These are phyloP conservation scores for Cataglyphis livida DNA, from an alignment of 2,888 invertebrate genomes.

Conservation along the genomic window DNA sequence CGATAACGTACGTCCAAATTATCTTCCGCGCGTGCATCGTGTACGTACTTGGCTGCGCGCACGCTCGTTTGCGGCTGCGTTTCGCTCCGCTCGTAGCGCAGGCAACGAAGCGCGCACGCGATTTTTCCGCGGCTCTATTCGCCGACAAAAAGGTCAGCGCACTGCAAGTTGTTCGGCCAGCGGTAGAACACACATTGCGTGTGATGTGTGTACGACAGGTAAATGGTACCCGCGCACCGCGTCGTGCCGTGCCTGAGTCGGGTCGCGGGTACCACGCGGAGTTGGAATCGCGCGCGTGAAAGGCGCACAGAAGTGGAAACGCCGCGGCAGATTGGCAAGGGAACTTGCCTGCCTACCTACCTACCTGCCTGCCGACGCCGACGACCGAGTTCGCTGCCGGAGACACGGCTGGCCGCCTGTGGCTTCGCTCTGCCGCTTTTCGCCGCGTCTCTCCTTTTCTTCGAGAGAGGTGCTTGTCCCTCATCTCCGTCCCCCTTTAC, in stretches of 20 bases:
- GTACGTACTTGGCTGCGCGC: not conserved
- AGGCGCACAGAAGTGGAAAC: constrained; percentile 78
- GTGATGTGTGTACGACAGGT: constrained; percentile 73
- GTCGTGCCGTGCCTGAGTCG: not conserved
- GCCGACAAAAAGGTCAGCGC: constrained; percentile 71
- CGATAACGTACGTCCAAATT: constrained; percentile 23
- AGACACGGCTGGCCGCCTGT: constrained; percentile 83
- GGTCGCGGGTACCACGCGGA: constrained; percentile 32
- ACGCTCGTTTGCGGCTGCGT: constrained; percentile 47
- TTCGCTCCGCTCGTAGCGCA: constrained; percentile 10
- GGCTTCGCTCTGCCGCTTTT: constrained; percentile 83
- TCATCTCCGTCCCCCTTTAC: constrained; percentile 22
- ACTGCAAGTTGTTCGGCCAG: constrained; percentile 64
- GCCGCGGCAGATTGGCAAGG: constrained; percentile 67
- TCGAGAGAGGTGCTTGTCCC: constrained; percentile 36
- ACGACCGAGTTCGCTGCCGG: constrained; percentile 78
- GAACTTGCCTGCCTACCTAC: constrained; percentile 30
- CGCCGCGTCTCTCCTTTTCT: constrained; percentile 68
- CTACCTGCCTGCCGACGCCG: constrained; percentile 36
- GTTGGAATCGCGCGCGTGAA: constrained; percentile 69
- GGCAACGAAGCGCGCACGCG: constrained; percentile 49
- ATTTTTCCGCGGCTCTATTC: constrained; percentile 61
- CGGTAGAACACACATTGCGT: constrained; percentile 71
- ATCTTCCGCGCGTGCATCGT: constrained; percentile 30
- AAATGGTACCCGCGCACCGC: constrained; percentile 71